Base-by-base conservation (phyloP, 2,113 vertebrate species). In the Chaetodon auriga region DNA sequence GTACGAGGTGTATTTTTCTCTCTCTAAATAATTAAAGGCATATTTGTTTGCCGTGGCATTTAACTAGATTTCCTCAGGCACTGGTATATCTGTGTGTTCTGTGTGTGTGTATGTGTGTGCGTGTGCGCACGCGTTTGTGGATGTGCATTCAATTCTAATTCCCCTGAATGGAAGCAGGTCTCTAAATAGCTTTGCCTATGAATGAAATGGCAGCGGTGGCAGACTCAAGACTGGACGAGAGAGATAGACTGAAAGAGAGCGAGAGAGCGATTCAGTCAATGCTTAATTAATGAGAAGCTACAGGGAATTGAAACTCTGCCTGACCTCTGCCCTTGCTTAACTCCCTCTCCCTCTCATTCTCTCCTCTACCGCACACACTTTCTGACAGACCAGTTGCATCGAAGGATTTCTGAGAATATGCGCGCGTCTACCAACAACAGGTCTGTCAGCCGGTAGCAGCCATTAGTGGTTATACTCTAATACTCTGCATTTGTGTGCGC, bases 211-310 rank as follows among this genome's bases (percentile, higher is more conserved):
- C 81, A 81, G 60, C 18, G 1, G 36, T 69, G 57, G 57, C 23
- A 82, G 76, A 54, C 43, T 63, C 7, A 3, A 63, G 82, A 68
- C 63, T 25, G 30, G 73, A 23, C 36, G 19, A 80, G 48, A 41
- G 68, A 35, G 72, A 36, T 23, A 68, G 68, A 80, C 30, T 12
- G 68, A 54, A 41, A 43, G 19, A 53, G 69, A 71, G 45, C 2
- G n/a, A 79, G 65, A 48, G 72, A 83, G 7, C 0, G 25, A 48
- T 18, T 62, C 58, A 65, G 78, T 84, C 43, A n/a, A 3, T 60
- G 84, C 57, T 57, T 89, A 84, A 83, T 90, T 90, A 88, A 83
- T 55, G 61, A 86, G 87, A 69, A 41, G 74, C 79, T 70, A 68
- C 65, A 38, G 76, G 70, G 84, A 80, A 68, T 23, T 84, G 68